These are phyloP conservation scores for Pterois miles DNA, from an alignment of 2,797 vertebrate species.

Conservation along the genomic window DNA sequence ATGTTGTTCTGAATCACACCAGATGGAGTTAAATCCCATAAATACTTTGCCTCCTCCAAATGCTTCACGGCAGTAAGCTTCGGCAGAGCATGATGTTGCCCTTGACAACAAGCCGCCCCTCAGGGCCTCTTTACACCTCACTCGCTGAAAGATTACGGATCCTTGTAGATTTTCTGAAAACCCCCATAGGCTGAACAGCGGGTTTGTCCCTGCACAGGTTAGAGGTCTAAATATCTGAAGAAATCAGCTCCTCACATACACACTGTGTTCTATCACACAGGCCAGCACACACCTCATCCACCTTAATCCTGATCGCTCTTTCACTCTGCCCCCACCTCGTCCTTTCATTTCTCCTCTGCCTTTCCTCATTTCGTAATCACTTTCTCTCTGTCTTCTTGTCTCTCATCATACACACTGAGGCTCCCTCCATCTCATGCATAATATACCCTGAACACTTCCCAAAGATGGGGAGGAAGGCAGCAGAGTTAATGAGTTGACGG, in stretches of 20 bases:
- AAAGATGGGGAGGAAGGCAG: background rate
- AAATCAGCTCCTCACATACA: background rate
- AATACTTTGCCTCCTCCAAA: background rate
- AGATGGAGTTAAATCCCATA: background rate
- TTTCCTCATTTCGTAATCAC: background rate
- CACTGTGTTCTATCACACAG: slow-evolving; percentile 6
- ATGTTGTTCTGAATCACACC: background rate
- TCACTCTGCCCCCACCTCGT: background rate
- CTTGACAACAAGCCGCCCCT: slow-evolving; percentile 22
- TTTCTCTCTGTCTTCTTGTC: background rate
- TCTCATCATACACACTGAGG: background rate
- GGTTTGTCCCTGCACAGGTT: background rate
- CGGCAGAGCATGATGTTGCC: slow-evolving; percentile 13
- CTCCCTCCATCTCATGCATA: slow-evolving; percentile 1
- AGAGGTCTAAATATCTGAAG: background rate
- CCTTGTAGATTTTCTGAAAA: slow-evolving; percentile 13
- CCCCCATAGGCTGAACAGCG: background rate
- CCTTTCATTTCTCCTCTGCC: background rate
- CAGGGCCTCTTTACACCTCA: slow-evolving; percentile 26
- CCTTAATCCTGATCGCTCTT: slow-evolving; percentile 15
- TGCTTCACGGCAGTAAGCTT: slow-evolving; percentile 4
- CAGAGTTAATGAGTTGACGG: background rate
- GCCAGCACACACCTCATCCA: background rate
- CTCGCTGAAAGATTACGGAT: slow-evolving; percentile 23
- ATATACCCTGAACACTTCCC: background rate